Conservation (phyloP, 2,888 invertebrate genomes). For the Pilophorus perplexus region DNA sequence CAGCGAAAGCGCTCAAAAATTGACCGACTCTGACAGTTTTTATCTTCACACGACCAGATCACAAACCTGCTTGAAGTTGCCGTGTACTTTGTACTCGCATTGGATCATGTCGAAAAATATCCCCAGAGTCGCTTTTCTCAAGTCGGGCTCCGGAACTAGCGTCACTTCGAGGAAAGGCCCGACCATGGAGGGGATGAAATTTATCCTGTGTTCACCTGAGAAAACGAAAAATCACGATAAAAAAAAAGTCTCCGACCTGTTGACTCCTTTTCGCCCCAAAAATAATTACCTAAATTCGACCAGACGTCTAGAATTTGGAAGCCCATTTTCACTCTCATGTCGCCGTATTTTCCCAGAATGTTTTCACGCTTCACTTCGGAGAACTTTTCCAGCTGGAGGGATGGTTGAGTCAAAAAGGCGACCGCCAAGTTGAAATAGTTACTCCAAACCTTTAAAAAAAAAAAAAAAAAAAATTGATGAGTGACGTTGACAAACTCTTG, state of each 20-base stretch:
- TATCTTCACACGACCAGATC: too few relatives aligned
- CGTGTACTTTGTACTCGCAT: constrained; percentile 77
- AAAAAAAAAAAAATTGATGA: too few relatives aligned
- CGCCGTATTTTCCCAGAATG: constrained; percentile 75
- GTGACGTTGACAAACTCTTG: too few relatives aligned
- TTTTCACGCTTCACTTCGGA: constrained; percentile 76
- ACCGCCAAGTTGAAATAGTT: constrained; percentile 78
- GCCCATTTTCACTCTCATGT: constrained; percentile 90
- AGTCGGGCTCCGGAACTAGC: constrained; percentile 77
- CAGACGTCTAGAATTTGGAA: constrained; percentile 88
- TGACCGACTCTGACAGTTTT: too few relatives aligned
- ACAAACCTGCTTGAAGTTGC: constrained; percentile 72
- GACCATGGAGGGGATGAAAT: constrained; percentile 89
- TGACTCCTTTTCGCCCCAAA: background rate
- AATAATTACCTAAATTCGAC: constrained; percentile 70
- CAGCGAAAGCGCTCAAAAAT: too few relatives aligned
- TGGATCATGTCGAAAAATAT: constrained; percentile 96
- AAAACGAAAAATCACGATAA: constrained; percentile 53
- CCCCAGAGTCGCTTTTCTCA: constrained; percentile 84
- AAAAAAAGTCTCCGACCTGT: too few relatives aligned
- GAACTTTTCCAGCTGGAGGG: constrained; percentile 76
- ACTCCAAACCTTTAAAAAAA: constrained; percentile 61
- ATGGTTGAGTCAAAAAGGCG: constrained; percentile 74
- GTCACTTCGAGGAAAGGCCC: constrained; percentile 92
- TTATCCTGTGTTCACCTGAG: constrained; percentile 71